Percentiles rank a stretch among this genome's conserved stretches.
Evolutionary conservation across 1,140 invertebrate genomes (phyloP).

Genomic region (Aphaenogaster ashmeadi): DNA sequence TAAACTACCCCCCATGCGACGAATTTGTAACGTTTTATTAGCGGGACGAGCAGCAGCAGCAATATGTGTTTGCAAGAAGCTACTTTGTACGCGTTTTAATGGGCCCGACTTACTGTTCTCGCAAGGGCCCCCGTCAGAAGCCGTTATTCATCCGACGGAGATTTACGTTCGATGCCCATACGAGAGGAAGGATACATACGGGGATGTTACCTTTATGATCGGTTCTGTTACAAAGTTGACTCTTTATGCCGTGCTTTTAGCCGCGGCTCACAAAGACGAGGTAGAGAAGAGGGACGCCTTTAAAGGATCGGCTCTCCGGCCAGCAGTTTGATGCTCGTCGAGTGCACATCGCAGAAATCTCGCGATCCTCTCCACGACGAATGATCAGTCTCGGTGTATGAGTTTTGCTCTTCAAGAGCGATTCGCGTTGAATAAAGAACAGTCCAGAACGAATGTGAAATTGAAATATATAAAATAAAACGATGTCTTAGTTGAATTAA

Average conservation of each 20-base stretch:
- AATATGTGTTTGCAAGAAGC: slow-evolving; percentile 47
- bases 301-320: slow-evolving; percentile 64
- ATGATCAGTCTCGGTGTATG: neutral
- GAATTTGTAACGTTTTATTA: slow-evolving; percentile 87
- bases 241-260: slow-evolving; percentile 77
- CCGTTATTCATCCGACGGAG: slow-evolving; percentile 79
- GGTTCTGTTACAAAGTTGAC: slow-evolving; percentile 83
- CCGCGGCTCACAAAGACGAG: slow-evolving; percentile 67
- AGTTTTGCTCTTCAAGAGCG: neutral
- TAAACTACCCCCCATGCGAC: slow-evolving; percentile 83
- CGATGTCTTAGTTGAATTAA: neutral
- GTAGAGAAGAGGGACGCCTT: slow-evolving; percentile 64
- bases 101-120: slow-evolving; percentile 81
- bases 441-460: neutral
- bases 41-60: slow-evolving; percentile 53
- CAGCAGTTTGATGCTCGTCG: slow-evolving; percentile 25
- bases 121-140: slow-evolving; percentile 71
- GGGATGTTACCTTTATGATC: slow-evolving; percentile 83
- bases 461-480: neutral
- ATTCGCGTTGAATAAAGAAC: slow-evolving; percentile 6
- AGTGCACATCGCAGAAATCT: slow-evolving; percentile 34
- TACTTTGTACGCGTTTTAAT: slow-evolving; percentile 85
- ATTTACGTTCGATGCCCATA: slow-evolving; percentile 77
- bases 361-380: slow-evolving; percentile 26
- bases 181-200: slow-evolving; percentile 68